These are phyloP conservation scores for Lacerta viridis DNA, from an alignment of 2,797 vertebrate species.

Conservation along the genomic window DNA sequence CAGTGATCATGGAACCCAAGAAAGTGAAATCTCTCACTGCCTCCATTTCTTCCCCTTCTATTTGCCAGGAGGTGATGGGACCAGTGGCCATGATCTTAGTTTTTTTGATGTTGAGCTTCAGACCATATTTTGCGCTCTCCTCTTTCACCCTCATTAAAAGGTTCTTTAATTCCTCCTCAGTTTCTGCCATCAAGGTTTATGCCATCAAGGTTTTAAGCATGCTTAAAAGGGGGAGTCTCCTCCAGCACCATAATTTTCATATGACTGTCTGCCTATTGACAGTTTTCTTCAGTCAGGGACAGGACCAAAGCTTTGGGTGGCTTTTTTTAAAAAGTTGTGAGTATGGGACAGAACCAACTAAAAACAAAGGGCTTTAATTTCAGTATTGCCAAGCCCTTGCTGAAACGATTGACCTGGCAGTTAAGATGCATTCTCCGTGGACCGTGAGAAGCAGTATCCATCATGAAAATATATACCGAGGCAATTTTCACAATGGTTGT, in stretches of 20 bases:
- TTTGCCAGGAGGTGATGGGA: no score
- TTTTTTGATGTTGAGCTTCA: no score
- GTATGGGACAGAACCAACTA: background rate
- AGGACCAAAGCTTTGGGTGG: constrained; percentile 22
- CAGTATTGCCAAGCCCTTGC: background rate
- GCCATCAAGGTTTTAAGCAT: no score
- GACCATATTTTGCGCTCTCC: no score
- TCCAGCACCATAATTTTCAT: background rate
- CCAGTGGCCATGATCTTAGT: no score
- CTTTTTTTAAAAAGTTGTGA: background rate
- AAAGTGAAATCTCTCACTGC: no score
- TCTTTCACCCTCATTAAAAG: no score
- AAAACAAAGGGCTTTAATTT: background rate
- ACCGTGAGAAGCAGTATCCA: background rate
- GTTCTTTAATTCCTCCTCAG: no score
- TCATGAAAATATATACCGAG: background rate
- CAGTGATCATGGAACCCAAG: no score
- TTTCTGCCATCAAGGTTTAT: no score
- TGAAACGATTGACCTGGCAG: background rate
- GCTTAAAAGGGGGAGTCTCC: no score
- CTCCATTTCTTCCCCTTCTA: no score
- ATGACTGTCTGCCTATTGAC: constrained; percentile 65
- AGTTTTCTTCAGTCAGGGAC: constrained; percentile 65
- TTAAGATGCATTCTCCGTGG: background rate
- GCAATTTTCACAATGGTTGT: background rate